Percentiles rank a stretch among this genome's conserved stretches.
These are phyloP conservation scores for Perizoma flavofasciatum DNA, from an alignment of 2,888 invertebrate species.

Conservation along the genomic window DNA sequence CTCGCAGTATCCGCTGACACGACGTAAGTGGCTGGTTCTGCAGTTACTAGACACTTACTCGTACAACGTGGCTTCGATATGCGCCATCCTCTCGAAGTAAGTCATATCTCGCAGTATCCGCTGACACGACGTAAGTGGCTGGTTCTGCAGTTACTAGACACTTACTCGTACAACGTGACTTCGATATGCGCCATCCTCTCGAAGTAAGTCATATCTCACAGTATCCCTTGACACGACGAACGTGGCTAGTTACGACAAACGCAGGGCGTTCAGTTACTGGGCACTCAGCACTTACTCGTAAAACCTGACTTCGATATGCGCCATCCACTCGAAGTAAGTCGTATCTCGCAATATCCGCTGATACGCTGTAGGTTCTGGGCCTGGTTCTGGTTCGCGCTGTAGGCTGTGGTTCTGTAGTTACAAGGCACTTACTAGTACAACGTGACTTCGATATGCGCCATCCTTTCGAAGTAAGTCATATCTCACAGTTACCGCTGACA, in stretches of 20 bases:
- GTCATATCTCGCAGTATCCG: no score
- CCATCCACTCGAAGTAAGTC: conserved; percentile 98
- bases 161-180: conserved; percentile 96
- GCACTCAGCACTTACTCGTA: conserved; percentile 88
- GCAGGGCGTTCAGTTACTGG: no score
- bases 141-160: conserved; percentile 31
- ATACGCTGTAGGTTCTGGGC: no score
- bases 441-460: conserved; percentile 96
- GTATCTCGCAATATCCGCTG: conserved; percentile 63
- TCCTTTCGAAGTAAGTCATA: conserved; percentile 97
- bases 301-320: conserved; percentile 96
- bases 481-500: no score
- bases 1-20: no score
- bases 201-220: conserved; percentile 91
- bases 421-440: conserved; percentile 93
- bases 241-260: no score
- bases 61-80: conserved; percentile 97
- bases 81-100: conserved; percentile 98
- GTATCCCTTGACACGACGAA: no score
- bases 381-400: no score
- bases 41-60: conserved; percentile 85
- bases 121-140: no score
- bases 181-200: conserved; percentile 98
- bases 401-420: no score
- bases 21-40: no score